Conservation (phyloP, 2,113 vertebrate species). For the Perca fluviatilis region DNA sequence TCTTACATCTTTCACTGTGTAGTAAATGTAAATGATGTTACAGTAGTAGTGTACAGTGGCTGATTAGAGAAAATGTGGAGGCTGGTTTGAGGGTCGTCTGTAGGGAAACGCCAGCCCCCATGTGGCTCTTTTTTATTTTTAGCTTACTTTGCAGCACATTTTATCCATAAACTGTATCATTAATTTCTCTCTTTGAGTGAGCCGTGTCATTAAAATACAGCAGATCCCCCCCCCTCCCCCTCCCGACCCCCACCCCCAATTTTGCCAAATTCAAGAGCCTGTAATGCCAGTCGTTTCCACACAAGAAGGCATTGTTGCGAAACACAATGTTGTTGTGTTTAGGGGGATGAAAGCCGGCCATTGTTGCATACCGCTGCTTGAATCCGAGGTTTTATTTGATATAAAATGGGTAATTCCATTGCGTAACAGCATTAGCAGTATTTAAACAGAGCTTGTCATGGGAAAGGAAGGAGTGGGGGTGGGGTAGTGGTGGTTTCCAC, state of each 20-base stretch:
- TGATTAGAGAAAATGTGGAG: conserved; percentile 34
- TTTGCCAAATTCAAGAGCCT: conserved; percentile 51
- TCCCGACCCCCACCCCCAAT: background rate
- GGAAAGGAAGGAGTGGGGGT: conserved; percentile 40
- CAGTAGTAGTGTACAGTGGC: conserved; percentile 25
- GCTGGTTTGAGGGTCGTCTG: conserved; percentile 40
- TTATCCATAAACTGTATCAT: conserved; percentile 74
- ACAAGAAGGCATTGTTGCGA: conserved; percentile 71
- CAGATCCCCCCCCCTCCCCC: conserved; percentile 25
- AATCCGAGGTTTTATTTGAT: conserved; percentile 77
- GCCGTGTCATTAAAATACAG: conserved; percentile 66
- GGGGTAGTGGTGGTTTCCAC: background rate
- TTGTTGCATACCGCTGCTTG: conserved; percentile 69
- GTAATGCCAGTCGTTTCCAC: conserved; percentile 50
- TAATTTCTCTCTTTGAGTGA: conserved; percentile 49
- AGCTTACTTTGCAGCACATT: conserved; percentile 68
- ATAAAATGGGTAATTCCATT: conserved; percentile 80
- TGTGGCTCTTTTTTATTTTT: conserved; percentile 78
- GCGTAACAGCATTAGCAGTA: conserved; percentile 75
- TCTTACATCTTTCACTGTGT: conserved; percentile 18
- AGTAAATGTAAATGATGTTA: conserved; percentile 33
- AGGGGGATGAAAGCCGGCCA: conserved; percentile 66
- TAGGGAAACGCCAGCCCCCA: conserved; percentile 59
- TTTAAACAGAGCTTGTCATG: conserved; percentile 73
- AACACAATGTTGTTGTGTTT: conserved; percentile 79